Percentiles rank a stretch among this genome's conserved stretches.
Conservation (phyloP, 30 jellyfish, hydroid and myxozoan species). For the Cassiopea andromeda region DNA sequence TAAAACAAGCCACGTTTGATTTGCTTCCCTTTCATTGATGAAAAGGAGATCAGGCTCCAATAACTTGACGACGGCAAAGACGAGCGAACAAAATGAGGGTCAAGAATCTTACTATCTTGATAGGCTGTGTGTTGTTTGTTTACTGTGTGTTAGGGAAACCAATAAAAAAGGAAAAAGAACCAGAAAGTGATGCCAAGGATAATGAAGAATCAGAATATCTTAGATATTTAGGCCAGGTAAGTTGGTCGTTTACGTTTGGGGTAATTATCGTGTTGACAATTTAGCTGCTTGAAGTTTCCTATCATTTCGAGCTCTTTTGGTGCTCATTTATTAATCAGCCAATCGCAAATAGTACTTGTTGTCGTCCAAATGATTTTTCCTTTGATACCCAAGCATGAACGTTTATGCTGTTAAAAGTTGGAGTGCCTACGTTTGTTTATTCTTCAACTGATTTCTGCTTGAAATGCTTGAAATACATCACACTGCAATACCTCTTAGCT, state of each 20-base stretch:
- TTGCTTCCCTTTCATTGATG: background rate
- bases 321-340: too few species aligned
- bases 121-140: constrained; percentile 5
- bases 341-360: too few species aligned
- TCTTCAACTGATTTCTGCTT: too few species aligned
- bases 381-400: too few species aligned
- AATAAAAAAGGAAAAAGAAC: constrained; percentile 44
- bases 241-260: background rate
- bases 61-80: background rate
- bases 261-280: background rate
- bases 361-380: too few species aligned
- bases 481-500: too few species aligned
- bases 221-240: constrained; percentile 86
- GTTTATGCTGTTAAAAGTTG: too few species aligned
- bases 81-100: constrained; percentile 12
- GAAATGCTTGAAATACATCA: too few species aligned
- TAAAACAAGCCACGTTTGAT: constrained; percentile 72
- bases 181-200: constrained; percentile 57
- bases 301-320: background rate
- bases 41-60: constrained; percentile 1
- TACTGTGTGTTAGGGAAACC: constrained; percentile 51
- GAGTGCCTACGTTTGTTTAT: too few species aligned
- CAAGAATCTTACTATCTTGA: constrained; percentile 1
- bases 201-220: constrained; percentile 83
- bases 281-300: background rate